phyloP scores from a whole-genome alignment of 2,797 vertebrate species.

The Esox lucius region DNA sequence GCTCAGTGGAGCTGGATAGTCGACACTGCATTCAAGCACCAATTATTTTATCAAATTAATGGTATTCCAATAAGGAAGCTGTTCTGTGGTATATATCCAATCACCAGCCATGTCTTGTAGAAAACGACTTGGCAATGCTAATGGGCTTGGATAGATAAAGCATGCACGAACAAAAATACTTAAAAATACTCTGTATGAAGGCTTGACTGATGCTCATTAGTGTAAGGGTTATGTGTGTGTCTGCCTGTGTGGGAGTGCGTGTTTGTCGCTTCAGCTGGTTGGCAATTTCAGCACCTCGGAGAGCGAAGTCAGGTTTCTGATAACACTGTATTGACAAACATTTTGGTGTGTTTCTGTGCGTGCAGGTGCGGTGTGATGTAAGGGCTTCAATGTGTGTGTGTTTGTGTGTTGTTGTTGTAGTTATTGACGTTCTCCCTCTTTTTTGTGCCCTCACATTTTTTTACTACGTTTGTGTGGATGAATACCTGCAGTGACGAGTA shows the following conservation, averaged over 20 bases:
- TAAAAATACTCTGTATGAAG: not conserved
- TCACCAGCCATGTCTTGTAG: not conserved
- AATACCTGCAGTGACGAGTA: too few species aligned
- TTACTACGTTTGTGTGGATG: too few species aligned
- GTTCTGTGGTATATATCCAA: not conserved
- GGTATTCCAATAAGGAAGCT: not conserved
- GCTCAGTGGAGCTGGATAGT: not conserved
- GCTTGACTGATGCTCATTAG: not conserved
- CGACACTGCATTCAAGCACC: not conserved
- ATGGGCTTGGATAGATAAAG: not conserved
- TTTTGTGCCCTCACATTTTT: too few species aligned
- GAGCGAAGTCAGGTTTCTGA: conserved; percentile 37
- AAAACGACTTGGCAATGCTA: not conserved
- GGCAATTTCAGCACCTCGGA: conserved; percentile 56
- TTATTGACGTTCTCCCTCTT: not conserved
- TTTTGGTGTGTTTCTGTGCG: not conserved
- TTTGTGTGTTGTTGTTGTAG: not conserved
- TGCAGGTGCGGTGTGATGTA: not conserved
- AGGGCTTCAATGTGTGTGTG: not conserved
- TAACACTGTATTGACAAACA: not conserved
- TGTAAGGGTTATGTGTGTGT: not conserved
- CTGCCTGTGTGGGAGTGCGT: not conserved
- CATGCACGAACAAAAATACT: not conserved
- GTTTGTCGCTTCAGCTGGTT: not conserved
- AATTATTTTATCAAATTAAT: not conserved